phyloP scores from a whole-genome alignment of 2,797 vertebrate genomes.

The Myotis myotis region DNA sequence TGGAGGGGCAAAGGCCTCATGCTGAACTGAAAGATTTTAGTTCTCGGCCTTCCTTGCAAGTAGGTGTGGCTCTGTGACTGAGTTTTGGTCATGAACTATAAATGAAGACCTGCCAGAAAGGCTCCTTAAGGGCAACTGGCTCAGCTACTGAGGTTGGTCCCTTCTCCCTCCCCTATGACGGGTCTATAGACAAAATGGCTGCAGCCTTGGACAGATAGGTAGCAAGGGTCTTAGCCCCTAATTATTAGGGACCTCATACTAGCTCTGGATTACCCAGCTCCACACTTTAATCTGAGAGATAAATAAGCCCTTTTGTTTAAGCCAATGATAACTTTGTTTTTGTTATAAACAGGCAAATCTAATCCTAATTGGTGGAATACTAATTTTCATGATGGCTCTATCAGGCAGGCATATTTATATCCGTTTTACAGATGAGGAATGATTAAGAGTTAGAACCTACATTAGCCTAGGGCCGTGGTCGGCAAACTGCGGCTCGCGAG shows the following conservation, averaged over 20 bases:
- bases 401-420: neutral
- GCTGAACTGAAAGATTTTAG: neutral
- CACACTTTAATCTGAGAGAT: neutral
- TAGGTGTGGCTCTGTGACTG: neutral
- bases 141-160: neutral
- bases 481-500: too few relatives aligned
- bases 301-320: neutral
- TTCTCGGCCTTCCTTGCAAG: neutral
- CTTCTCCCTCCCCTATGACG: neutral
- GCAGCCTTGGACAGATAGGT: neutral
- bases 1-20: neutral
- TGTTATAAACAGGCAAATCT: neutral
- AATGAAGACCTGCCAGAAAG: neutral
- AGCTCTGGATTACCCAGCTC: neutral
- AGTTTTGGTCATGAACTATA: neutral
- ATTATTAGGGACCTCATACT: neutral
- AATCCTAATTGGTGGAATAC: neutral
- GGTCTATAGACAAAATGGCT: neutral
- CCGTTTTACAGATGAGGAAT: neutral
- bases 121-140: neutral
- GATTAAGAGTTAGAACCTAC: neutral
- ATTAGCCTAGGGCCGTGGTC: neutral
- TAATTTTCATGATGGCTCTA: neutral
- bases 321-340: slow-evolving; percentile 7
- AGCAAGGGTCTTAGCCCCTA: neutral